Evolutionary conservation across 2,797 vertebrate species (phyloP), one percentile per base, ranked within the genome.

Genomic region (Siniperca undulata): DNA sequence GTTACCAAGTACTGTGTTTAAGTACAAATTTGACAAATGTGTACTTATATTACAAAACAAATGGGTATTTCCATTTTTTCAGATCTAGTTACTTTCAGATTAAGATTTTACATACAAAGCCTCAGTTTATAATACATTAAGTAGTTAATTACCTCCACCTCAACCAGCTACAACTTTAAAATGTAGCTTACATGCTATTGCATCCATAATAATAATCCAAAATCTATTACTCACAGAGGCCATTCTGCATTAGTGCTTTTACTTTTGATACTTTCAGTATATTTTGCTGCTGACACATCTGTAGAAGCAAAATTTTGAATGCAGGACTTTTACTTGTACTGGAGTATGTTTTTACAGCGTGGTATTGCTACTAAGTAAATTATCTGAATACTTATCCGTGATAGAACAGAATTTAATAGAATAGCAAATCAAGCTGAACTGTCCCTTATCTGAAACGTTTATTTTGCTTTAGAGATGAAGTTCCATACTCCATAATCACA

Each of bases 401-500:
- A 24, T 36, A 56, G 20, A 53, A 20, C 30, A 44, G 13, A 59
- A n/a, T 30, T 58, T 4, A 82, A 50, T 4, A 62, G 20, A 46
- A 59, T 20, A 38, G 7, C 12, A 64, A 75, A 40, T 60, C 20
- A 66, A 68, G 14, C 55, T 30, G 8, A 74, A 40, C 13, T 20
- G 34, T 46, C 12, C 24, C 34, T 50, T 68, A 58, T 75, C 52
- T 34, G 13, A 80, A 58, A 78, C 1, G 12, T 80, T 84, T 84
- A 62, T 88, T 85, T 86, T 56, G 64, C 68, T 55, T 84, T 55
- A 60, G 44, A 77, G 82, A 84, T 89, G 68, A 83, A 75, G 44
- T 76, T 76, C 36, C 65, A 58, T 71, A 13, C 46, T 73, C 7
- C 76, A 5, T 52, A 86, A 75, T 82, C 71, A 52, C 74, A 40